phyloP scores from a whole-genome alignment of 2,888 invertebrate genomes.

The Volucella inanis region DNA sequence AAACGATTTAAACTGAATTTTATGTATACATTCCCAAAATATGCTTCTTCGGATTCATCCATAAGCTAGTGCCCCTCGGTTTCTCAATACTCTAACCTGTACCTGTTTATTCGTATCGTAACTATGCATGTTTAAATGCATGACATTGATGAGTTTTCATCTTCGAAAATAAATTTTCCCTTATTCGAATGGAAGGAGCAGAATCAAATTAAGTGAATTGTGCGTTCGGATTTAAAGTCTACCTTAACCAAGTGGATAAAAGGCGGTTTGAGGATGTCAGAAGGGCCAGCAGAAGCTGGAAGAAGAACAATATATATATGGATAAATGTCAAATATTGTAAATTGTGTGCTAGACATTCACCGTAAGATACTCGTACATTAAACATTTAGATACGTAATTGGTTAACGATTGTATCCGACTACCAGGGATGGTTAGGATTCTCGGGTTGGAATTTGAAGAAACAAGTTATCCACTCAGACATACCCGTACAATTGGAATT shows the following conservation, averaged over 20 bases:
- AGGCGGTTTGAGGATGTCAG: conserved; percentile 1
- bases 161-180: conserved; percentile 47
- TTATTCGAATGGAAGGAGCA: neutral
- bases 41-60: neutral
- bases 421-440: neutral
- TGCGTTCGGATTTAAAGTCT: conserved; percentile 7
- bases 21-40: conserved; percentile 18
- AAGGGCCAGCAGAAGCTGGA: neutral
- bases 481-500: conserved; percentile 60
- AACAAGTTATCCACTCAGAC: conserved; percentile 54
- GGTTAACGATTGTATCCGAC: conserved; percentile 36
- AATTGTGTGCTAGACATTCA: conserved; percentile 30
- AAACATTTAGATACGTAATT: conserved; percentile 62
- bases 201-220: conserved; percentile 53
- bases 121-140: conserved; percentile 27
- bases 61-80: too few relatives aligned
- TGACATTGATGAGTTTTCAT: conserved; percentile 60
- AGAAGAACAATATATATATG: conserved; percentile 44
- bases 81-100: neutral
- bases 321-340: conserved; percentile 54
- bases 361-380: conserved; percentile 23
- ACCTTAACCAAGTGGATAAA: neutral
- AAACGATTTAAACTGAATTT: conserved; percentile 30
- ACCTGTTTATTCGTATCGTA: neutral
- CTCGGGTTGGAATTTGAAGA: neutral